Evolutionary conservation across 2,888 invertebrate genomes (phyloP).

Genomic region (Lycaena phlaeas): DNA sequence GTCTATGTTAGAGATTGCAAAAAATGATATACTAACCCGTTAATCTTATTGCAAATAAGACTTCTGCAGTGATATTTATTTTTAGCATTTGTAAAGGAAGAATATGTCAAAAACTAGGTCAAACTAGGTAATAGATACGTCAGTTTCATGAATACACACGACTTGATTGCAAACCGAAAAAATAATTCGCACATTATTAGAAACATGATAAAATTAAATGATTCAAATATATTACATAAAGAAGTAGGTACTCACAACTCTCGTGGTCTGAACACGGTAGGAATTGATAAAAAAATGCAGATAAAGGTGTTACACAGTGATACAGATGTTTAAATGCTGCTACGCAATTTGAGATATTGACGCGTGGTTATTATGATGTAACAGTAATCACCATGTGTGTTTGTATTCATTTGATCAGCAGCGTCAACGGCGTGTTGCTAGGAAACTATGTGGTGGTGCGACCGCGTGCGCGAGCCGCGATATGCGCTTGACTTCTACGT

Average conservation of each 20-base stretch:
- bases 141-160: neutral
- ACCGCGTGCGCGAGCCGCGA: constrained; percentile 40
- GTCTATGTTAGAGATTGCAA: no score
- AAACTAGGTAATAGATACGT: constrained; percentile 40
- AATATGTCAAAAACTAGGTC: constrained; percentile 47
- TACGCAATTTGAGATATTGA: constrained; percentile 24
- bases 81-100: constrained; percentile 54
- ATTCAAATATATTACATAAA: neutral
- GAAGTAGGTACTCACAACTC: constrained; percentile 1
- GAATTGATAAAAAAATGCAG: neutral
- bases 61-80: constrained; percentile 44
- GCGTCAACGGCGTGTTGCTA: constrained; percentile 71
- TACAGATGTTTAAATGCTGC: constrained; percentile 18
- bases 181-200: neutral
- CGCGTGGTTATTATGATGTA: constrained; percentile 56
- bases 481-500: constrained; percentile 57
- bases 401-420: constrained; percentile 64
- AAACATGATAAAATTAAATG: neutral
- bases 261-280: neutral
- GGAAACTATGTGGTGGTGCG: constrained; percentile 52
- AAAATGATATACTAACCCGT: no score
- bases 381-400: constrained; percentile 60
- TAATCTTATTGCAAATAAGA: constrained; percentile 19
- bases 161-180: neutral
- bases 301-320: constrained; percentile 25